Evolutionary conservation across 2,888 invertebrate species (phyloP).

Genomic region (Hesperia comma): DNA sequence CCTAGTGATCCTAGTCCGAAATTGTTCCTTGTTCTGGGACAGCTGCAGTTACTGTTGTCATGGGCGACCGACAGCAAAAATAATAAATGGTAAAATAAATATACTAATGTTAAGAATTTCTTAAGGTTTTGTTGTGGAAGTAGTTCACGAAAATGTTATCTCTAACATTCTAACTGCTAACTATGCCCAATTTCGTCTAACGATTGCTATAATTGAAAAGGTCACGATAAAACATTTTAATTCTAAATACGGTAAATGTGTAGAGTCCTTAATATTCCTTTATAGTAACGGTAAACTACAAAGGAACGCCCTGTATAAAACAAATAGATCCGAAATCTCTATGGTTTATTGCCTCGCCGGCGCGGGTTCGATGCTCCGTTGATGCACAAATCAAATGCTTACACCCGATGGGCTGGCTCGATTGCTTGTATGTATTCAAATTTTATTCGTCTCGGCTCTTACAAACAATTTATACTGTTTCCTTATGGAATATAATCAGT

Average conservation of each 20-base stretch:
- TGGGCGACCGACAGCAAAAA: too few relatives aligned
- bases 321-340: conserved; percentile 33
- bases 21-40: too few relatives aligned
- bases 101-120: too few relatives aligned
- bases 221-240: background rate
- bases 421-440: conserved; percentile 31
- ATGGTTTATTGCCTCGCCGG: conserved; percentile 25
- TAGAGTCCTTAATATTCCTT: background rate
- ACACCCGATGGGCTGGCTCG: conserved; percentile 22
- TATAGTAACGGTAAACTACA: conserved; percentile 12
- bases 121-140: too few relatives aligned
- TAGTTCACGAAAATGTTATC: too few relatives aligned
- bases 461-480: conserved; percentile 6
- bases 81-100: too few relatives aligned
- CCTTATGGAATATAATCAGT: background rate
- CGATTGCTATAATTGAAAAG: too few relatives aligned
- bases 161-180: too few relatives aligned
- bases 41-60: too few relatives aligned
- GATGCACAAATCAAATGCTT: conserved; percentile 35
- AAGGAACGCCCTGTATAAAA: conserved; percentile 24
- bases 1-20: too few relatives aligned
- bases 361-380: conserved; percentile 29
- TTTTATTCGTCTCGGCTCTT: conserved; percentile 19
- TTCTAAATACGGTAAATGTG: background rate
- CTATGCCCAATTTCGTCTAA: too few relatives aligned